Percentiles rank a stretch among this genome's conserved stretches.
phyloP scores from a whole-genome alignment of 2,113 vertebrate genomes.

The Salvelinus alpinus region DNA sequence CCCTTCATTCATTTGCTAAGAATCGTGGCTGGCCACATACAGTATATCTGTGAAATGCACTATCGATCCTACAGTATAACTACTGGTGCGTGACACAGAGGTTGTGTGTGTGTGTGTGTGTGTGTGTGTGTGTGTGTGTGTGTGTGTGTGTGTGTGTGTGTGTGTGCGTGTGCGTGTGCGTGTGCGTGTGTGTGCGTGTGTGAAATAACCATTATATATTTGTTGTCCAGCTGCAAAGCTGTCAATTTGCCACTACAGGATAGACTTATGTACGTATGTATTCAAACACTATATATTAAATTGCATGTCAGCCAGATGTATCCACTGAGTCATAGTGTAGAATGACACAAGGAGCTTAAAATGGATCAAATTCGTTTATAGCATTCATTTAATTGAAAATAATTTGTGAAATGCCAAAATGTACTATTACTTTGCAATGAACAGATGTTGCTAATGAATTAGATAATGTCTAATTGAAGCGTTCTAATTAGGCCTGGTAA shows the following conservation, averaged over 20 bases:
- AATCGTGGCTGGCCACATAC: background rate
- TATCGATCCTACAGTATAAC: background rate
- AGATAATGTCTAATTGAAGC: constrained; percentile 9
- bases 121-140: too few relatives aligned
- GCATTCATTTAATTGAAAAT: background rate
- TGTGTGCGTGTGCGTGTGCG: too few relatives aligned
- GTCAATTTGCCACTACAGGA: constrained; percentile 3
- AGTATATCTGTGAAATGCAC: background rate
- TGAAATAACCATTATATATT: background rate
- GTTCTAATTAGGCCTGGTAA: constrained; percentile 7
- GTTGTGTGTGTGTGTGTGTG: too few relatives aligned
- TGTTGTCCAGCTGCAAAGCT: constrained; percentile 16
- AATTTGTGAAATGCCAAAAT: background rate
- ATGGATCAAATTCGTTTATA: background rate
- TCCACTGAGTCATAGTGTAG: background rate
- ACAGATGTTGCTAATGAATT: constrained; percentile 6
- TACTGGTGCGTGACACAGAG: too few relatives aligned
- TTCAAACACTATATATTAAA: background rate
- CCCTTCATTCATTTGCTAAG: background rate
- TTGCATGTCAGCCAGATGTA: background rate
- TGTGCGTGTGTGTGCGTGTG: background rate
- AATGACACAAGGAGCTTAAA: background rate
- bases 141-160: too few relatives aligned
- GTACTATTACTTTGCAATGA: background rate
- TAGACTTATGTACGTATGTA: constrained; percentile 12